A percentile compares a stretch with the other conserved stretches of the same genome.
Evolutionary conservation across 2,888 invertebrate species (phyloP).

Genomic region (Fragum sueziense): DNA sequence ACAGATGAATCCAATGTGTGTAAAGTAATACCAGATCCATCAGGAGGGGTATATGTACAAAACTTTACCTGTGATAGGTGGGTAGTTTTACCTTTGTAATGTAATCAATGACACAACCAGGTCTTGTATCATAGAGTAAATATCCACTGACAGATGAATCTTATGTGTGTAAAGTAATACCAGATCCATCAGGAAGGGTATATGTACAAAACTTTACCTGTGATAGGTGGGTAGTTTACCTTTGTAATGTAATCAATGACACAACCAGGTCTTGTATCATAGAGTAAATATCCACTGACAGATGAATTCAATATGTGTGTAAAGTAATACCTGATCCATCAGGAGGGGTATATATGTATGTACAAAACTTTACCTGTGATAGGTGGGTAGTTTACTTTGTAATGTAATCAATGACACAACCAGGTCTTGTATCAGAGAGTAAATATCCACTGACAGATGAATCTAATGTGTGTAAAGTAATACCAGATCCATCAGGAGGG

Average conservation of each 20-base stretch:
- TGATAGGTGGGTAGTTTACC: too few relatives aligned
- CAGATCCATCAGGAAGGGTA: too few relatives aligned
- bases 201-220: too few relatives aligned
- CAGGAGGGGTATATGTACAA: conserved; percentile 12
- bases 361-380: conserved; percentile 17
- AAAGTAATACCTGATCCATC: conserved; percentile 35
- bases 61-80: conserved; percentile 19
- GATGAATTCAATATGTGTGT: conserved; percentile 80
- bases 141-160: too few relatives aligned
- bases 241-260: too few relatives aligned
- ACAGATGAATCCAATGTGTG: conserved; percentile 79
- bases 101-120: too few relatives aligned
- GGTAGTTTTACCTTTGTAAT: too few relatives aligned
- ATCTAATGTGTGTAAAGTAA: conserved; percentile 75
- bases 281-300: conserved; percentile 86
- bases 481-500: not conserved
- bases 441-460: conserved; percentile 86
- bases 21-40: conserved; percentile 38
- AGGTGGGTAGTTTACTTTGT: too few relatives aligned
- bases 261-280: conserved; percentile 84
- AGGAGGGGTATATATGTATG: conserved; percentile 10
- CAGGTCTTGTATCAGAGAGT: too few relatives aligned
- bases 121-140: too few relatives aligned
- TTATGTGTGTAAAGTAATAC: too few relatives aligned
- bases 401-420: too few relatives aligned